Percentiles rank a stretch among this genome's conserved stretches.
Conservation (phyloP, 1,140 invertebrate genomes). For the Archivesica marissinica region DNA sequence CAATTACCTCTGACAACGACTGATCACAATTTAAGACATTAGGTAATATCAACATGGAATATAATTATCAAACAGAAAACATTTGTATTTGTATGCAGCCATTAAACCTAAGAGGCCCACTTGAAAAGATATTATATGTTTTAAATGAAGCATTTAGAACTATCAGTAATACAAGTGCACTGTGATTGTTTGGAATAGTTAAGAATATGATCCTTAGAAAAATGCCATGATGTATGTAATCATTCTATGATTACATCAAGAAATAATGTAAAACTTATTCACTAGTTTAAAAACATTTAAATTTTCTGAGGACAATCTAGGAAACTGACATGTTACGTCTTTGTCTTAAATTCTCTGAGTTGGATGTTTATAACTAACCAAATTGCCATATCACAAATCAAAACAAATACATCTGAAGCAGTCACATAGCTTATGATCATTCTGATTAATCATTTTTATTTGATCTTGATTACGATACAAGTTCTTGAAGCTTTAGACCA, state of each 20-base stretch:
- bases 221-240: conserved; percentile 40
- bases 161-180: conserved; percentile 31
- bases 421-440: too few relatives aligned
- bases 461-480: too few relatives aligned
- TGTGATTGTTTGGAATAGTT: conserved; percentile 49
- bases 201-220: conserved; percentile 19
- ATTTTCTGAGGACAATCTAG: not conserved
- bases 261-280: conserved; percentile 26
- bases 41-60: conserved; percentile 52
- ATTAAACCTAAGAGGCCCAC: conserved; percentile 51
- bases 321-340: too few relatives aligned
- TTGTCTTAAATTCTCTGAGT: too few relatives aligned
- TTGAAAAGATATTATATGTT: conserved; percentile 28
- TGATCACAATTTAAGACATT: conserved; percentile 47
- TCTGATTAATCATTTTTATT: too few relatives aligned
- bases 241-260: conserved; percentile 17
- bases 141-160: conserved; percentile 40
- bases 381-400: too few relatives aligned
- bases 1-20: conserved; percentile 43
- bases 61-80: conserved; percentile 42
- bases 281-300: conserved; percentile 31
- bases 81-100: conserved; percentile 11
- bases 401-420: too few relatives aligned
- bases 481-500: too few relatives aligned
- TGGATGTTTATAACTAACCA: too few relatives aligned